Conservation (phyloP, 2,113 vertebrate genomes). For the Macrotus californicus region DNA sequence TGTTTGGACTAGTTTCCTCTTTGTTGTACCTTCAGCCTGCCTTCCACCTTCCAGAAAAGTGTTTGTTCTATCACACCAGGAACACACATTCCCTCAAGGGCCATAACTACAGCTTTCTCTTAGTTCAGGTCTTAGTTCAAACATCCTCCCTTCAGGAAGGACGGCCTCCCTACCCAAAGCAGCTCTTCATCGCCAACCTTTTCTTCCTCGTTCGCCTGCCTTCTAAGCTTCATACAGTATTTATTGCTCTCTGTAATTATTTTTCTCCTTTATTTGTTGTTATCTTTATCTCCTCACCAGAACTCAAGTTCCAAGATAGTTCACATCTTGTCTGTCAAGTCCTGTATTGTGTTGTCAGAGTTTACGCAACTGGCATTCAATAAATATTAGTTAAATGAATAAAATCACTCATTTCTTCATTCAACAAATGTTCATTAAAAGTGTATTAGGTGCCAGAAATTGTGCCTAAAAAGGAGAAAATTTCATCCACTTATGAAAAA, state of each 20-base stretch:
- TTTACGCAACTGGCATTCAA: not conserved
- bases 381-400: not conserved
- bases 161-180: not conserved
- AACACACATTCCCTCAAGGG: not conserved
- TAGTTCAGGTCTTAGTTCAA: not conserved
- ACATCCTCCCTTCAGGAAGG: not conserved
- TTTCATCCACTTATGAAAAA: not conserved
- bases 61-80: not conserved
- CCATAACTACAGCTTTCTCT: not conserved
- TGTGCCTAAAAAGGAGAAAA: not conserved
- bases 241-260: not conserved
- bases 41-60: not conserved
- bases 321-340: not conserved
- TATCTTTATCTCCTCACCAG: not conserved
- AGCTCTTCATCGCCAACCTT: not conserved
- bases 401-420: not conserved
- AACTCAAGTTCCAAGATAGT: not conserved
- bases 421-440: not conserved
- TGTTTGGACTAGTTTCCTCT: not conserved
- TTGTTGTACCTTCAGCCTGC: not conserved
- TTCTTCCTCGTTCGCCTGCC: too few species aligned
- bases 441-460: not conserved
- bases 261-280: not conserved
- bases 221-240: not conserved
- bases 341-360: not conserved